phyloP scores from a whole-genome alignment of 2,888 invertebrate genomes.

The Odiellus spinosus region DNA sequence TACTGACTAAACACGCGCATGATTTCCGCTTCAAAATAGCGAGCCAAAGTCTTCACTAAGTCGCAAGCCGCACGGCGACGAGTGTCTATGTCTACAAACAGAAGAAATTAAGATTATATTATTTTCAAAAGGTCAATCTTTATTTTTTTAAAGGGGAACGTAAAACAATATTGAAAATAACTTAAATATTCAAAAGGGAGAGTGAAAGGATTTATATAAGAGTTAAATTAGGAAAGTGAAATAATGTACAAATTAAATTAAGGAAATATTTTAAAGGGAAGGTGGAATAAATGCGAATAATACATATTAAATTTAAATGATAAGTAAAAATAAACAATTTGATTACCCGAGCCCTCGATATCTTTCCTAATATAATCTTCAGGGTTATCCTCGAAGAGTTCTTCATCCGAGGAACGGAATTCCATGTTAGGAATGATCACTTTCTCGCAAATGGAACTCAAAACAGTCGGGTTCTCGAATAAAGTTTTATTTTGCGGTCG shows the following conservation, averaged over 20 bases:
- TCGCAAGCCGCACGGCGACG: conserved; percentile 91
- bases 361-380: conserved; percentile 92
- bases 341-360: conserved; percentile 71
- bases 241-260: no score
- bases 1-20: conserved; percentile 76
- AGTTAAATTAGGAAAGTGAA: no score
- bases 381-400: conserved; percentile 92
- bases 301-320: no score
- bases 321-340: background rate
- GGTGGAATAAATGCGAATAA: no score
- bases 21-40: conserved; percentile 71
- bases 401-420: conserved; percentile 85
- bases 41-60: conserved; percentile 75
- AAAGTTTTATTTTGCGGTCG: conserved; percentile 68
- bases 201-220: no score
- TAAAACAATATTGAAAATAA: no score
- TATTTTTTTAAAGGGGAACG: no score
- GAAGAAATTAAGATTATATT: conserved; percentile 1
- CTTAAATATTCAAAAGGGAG: no score
- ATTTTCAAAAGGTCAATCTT: conserved; percentile 1
- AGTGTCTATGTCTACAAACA: conserved; percentile 66
- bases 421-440: conserved; percentile 98
- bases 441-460: conserved; percentile 86
- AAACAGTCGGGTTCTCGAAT: conserved; percentile 71
- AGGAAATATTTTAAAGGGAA: no score